phyloP scores from a whole-genome alignment of 2,888 invertebrate genomes.

The Cotesia congregata region DNA sequence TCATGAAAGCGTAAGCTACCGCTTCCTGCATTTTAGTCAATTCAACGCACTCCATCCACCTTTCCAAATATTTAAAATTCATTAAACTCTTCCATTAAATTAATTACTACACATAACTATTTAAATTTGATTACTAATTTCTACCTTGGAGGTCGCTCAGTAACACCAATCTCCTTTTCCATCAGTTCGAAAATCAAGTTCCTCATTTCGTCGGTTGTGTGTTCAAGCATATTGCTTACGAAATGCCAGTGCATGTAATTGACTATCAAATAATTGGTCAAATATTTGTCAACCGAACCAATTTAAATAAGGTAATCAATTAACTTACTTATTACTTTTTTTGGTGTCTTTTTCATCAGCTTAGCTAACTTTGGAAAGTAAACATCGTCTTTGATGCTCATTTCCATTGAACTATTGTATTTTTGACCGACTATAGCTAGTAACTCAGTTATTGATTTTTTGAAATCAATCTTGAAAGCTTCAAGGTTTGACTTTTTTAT shows the following conservation, averaged over 20 bases:
- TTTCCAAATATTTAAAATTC: slow-evolving; percentile 1
- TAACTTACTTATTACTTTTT: slow-evolving; percentile 45
- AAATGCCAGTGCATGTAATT: slow-evolving; percentile 52
- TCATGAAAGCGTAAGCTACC: slow-evolving; percentile 40
- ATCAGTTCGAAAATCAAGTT: slow-evolving; percentile 30
- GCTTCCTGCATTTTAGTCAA: slow-evolving; percentile 44
- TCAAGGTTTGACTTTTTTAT: background rate
- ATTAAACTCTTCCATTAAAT: background rate
- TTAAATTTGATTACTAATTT: background rate
- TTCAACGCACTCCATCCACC: slow-evolving; percentile 43
- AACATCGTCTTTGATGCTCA: background rate
- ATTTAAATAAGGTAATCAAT: background rate
- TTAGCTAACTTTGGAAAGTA: slow-evolving; percentile 28
- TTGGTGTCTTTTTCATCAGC: slow-evolving; percentile 41
- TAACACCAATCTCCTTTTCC: slow-evolving; percentile 38
- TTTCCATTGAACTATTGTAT: background rate
- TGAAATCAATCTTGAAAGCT: background rate
- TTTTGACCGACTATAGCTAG: background rate
- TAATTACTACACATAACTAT: background rate
- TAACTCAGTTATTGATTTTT: background rate
- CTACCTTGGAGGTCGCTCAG: slow-evolving; percentile 39
- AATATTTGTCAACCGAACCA: background rate
- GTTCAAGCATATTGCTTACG: slow-evolving; percentile 42
- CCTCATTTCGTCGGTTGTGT: slow-evolving; percentile 42
- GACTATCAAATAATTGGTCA: slow-evolving; percentile 36